phyloP scores from a whole-genome alignment of 2,113 vertebrate genomes.

The Drymodes brunneopygia region DNA sequence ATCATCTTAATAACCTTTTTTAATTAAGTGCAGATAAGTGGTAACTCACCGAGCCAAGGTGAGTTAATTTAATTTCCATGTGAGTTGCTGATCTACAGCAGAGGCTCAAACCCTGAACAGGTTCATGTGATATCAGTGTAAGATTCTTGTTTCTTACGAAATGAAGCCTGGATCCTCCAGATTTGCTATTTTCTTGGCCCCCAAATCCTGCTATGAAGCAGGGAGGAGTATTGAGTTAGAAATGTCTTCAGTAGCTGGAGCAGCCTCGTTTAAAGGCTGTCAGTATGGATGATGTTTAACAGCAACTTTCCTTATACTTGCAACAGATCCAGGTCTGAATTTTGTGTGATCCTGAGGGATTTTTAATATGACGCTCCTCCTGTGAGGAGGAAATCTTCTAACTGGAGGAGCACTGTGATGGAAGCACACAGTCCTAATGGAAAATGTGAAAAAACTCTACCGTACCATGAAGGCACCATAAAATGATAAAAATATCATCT shows the following conservation, averaged over 20 bases:
- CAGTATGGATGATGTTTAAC: fast-evolving
- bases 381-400: background rate
- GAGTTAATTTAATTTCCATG: background rate
- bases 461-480: background rate
- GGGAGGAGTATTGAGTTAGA: background rate
- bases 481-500: background rate
- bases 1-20: background rate
- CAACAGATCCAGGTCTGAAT: background rate
- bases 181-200: background rate
- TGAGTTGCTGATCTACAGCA: background rate
- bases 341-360: background rate
- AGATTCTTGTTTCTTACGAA: background rate
- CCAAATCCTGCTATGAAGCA: background rate
- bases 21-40: background rate
- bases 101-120: background rate
- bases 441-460: background rate
- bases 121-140: background rate
- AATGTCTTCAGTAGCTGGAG: background rate
- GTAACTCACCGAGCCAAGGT: background rate
- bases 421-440: background rate
- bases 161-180: background rate
- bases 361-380: background rate
- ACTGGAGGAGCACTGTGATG: background rate
- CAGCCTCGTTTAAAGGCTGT: background rate
- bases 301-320: background rate